A percentile compares a stretch with the other conserved stretches of the same genome.
Conservation (phyloP, 2,888 invertebrate species). For the Patella pellucida region DNA sequence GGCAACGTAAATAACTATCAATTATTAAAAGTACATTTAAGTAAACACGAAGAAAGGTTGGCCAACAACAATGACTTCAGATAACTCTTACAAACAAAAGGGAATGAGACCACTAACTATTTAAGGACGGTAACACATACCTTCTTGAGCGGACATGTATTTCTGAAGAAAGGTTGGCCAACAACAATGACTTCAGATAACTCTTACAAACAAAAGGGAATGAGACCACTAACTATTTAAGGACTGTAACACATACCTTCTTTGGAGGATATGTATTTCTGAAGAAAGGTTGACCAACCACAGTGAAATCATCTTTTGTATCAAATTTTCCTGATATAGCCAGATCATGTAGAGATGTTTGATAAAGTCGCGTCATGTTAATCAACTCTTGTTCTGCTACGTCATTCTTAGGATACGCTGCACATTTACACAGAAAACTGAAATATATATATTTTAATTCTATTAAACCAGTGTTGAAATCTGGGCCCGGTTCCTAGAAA, state of each 20-base stretch:
- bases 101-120: no score
- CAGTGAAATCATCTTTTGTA: slow-evolving; percentile 66
- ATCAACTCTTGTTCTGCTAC: slow-evolving; percentile 38
- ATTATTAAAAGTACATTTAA: no score
- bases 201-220: no score
- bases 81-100: no score
- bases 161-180: slow-evolving; percentile 62
- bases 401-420: slow-evolving; percentile 45
- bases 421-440: slow-evolving; percentile 51
- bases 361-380: slow-evolving; percentile 47
- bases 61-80: no score
- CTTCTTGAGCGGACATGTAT: slow-evolving; percentile 47
- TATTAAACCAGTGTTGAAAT: no score
- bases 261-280: slow-evolving; percentile 50
- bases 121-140: no score
- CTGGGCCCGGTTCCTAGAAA: no score
- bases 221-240: no score
- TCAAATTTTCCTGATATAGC: slow-evolving; percentile 63
- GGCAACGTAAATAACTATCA: no score
- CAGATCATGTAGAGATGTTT: slow-evolving; percentile 43
- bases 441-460: background rate
- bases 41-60: no score
- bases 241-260: slow-evolving; percentile 35
- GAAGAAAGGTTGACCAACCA: slow-evolving; percentile 67
- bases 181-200: no score